Evolutionary conservation across 2,113 vertebrate species (phyloP).

Genomic region (Procavia capensis): DNA sequence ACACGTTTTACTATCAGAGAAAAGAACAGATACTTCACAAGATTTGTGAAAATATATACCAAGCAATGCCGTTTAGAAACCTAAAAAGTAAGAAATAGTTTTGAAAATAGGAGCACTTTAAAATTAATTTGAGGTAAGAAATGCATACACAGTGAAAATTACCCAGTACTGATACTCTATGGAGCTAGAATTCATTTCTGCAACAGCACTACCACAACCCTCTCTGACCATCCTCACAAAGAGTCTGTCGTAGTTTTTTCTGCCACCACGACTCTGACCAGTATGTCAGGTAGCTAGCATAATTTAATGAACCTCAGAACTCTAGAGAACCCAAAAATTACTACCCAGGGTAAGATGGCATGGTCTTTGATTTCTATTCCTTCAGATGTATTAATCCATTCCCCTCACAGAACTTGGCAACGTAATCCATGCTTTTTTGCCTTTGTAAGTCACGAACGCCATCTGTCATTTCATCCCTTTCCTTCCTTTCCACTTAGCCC

Average conservation of each 20-base stretch:
- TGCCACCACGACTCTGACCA: not conserved
- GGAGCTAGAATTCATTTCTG: not conserved
- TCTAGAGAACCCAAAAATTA: not conserved
- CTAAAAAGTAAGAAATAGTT: not conserved
- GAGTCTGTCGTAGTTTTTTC: not conserved
- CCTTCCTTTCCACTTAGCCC: not conserved
- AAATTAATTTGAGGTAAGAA: slow-evolving; percentile 32
- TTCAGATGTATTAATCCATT: not conserved
- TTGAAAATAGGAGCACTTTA: not conserved
- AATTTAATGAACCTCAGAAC: not conserved
- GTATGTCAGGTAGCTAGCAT: not conserved
- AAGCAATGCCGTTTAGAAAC: not conserved
- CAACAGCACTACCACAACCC: not conserved
- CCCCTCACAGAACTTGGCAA: not conserved
- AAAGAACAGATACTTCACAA: not conserved
- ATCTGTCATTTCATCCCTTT: not conserved
- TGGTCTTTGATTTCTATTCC: not conserved
- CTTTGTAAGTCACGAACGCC: not conserved
- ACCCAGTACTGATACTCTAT: not conserved
- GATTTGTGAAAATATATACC: not conserved
- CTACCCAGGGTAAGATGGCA: not conserved
- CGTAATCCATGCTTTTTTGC: not conserved
- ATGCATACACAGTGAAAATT: not conserved
- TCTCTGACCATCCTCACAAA: not conserved
- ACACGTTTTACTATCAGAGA: not conserved